Evolutionary conservation across 2,113 vertebrate genomes (phyloP).

Genomic region (Ptilorrhoa leucosticta): DNA sequence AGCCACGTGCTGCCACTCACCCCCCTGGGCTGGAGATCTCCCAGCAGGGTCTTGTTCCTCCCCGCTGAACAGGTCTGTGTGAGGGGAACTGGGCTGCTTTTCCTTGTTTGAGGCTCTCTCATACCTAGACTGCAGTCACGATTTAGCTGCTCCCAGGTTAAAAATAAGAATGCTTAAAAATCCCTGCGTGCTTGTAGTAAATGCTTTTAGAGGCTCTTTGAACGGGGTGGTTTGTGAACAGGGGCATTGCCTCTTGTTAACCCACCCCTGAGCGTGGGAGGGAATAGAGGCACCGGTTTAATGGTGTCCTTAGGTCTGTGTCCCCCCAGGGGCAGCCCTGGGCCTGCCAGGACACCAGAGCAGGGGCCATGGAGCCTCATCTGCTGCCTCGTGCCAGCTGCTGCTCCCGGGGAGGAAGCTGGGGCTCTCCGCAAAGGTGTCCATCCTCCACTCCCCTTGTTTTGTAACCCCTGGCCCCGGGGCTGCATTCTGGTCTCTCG

Average conservation of each 20-base stretch:
- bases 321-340: background rate
- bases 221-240: background rate
- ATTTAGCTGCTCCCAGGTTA: background rate
- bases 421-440: background rate
- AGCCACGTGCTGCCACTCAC: background rate
- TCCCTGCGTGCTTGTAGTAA: background rate
- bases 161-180: background rate
- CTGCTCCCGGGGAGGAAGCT: background rate
- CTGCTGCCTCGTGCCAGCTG: background rate
- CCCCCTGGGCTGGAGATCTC: background rate
- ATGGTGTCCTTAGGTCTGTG: background rate
- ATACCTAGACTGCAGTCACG: rapidly evolving
- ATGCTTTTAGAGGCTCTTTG: background rate
- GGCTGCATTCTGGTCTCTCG: rapidly evolving
- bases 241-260: background rate
- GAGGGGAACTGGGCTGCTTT: background rate
- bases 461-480: background rate
- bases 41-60: background rate
- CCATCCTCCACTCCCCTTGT: background rate
- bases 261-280: background rate
- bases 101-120: rapidly evolving
- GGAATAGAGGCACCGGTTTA: rapidly evolving
- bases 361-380: background rate
- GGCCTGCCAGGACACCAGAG: background rate
- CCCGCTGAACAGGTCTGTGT: background rate